Evolutionary conservation across 2,888 invertebrate genomes (phyloP), one percentile per base, ranked within the genome.

Genomic region (Xylota sylvarum): DNA sequence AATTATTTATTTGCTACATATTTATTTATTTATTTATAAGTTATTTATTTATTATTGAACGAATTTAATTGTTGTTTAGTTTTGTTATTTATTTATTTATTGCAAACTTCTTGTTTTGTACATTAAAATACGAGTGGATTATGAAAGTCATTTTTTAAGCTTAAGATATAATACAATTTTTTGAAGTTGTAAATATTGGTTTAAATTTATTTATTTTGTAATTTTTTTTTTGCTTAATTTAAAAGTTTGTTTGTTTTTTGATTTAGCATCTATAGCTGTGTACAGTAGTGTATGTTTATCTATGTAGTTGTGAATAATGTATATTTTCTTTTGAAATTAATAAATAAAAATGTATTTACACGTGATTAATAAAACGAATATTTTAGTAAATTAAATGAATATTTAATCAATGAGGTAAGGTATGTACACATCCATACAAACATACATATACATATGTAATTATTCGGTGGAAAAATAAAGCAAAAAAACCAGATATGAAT

Each of bases 91-190:
- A 78, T 55, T 79, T 64, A 64, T 37, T 37, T 37, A 37, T 50
- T 81, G 46, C 70, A 65, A 73, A 60, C 52, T 77, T 10, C 10
- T 83, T 88, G 65, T 79, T 83, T 80, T 81, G 79, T 82, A 87
- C 78, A 88, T 87, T 82, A 19, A 80, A 82, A 88, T 88, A 89
- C 89, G 90, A 90, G 90, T 90, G 91, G 89, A 90, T 88, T 89
- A 89, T 91, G 90, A 91, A 91, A 91, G 91, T 91, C 92, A 91
- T 91, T 89, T 65, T 58, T 86, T 62, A 56, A 56, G 14, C 4
- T 62, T 86, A 86, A 82, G 78, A 43, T 17, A 43, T 35, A 17
- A 23, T 2, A 2, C 23, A 27, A 62, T 56, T 43, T 5, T 40
- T 35, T 23, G 9, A 52, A 69, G 56, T 62, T 85, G 81, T 85